A percentile compares a stretch with the other conserved stretches of the same genome.
Conservation (phyloP, 2,113 vertebrate genomes). For the Mus spicilegus region DNA sequence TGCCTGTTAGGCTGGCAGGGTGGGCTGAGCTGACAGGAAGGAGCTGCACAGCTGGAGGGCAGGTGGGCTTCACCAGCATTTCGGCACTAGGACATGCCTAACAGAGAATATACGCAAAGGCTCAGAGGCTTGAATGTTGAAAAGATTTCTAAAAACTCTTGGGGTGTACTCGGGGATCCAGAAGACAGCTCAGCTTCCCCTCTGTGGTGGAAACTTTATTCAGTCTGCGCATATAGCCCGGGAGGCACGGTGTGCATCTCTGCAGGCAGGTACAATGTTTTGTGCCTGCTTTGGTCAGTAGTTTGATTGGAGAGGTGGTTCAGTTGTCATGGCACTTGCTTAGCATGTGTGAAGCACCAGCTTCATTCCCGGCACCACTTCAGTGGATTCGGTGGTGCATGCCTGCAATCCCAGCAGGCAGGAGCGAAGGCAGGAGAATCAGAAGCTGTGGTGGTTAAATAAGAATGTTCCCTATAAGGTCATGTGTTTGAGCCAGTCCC, state of each 20-base stretch:
- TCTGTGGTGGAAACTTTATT: not conserved
- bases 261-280: not conserved
- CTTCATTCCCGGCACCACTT: not conserved
- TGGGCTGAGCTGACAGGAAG: not conserved
- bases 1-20: not conserved
- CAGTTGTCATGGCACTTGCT: not conserved
- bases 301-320: not conserved
- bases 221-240: rapidly evolving
- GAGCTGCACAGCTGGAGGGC: not conserved
- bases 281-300: not conserved
- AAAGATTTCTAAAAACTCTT: not conserved
- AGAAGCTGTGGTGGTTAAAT: no score
- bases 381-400: no score
- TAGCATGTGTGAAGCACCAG: not conserved
- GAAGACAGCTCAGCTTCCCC: not conserved
- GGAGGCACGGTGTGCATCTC: rapidly evolving
- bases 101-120: not conserved
- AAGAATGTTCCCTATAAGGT: not conserved
- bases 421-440: not conserved
- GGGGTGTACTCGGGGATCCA: not conserved
- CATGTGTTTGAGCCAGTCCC: not conserved
- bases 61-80: not conserved
- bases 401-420: not conserved
- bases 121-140: not conserved
- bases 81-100: rapidly evolving